Evolutionary conservation across 2,113 vertebrate species (phyloP), one percentile per base, ranked within the genome.

Genomic region (Nicator chloris): DNA sequence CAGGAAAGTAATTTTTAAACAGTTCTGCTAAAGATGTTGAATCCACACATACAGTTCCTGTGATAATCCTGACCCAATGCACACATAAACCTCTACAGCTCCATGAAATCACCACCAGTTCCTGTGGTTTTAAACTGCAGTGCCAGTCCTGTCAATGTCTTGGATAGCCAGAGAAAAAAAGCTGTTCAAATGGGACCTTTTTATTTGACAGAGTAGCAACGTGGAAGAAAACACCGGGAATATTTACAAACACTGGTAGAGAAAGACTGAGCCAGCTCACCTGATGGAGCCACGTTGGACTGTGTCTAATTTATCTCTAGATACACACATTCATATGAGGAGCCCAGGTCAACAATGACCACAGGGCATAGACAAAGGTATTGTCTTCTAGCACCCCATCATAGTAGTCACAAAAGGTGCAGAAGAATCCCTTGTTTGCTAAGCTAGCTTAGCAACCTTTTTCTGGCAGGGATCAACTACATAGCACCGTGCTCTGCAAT

Each of bases 401-500:
- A 1, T 4, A 73, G 18, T 0, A 1, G 59, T 60, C 13, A 6
- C 30, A 76, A 69, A 54, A 37, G 22, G 54, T 70, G 31, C 35
- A 42, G 80, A 56, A 88, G 14, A 80, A 61, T 51, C 18, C 23
- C 35, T 26, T 5, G 0, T 51, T 61, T 70, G 40, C 16, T n/a
- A 16, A 51, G 21, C 35, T 65, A 63, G 4, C 21, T 61, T 57
- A 73, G 63, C 35, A 54, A 54, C 4, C 2, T 39, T 70, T 70
- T 75, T 26, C 56, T 66, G 33, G 10, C 18, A 83, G 20, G 16
- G 15, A 75, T 44, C 35, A 85, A 30, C 15, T 35, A 54, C 42
- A 42, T 0, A 2, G 59, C 9, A 24, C 21, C 68, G 56, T 1
- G 1, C 17, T 59, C 39, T 3, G 1, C 71, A 28, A 57, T 7